Percentiles rank a stretch among this genome's conserved stretches.
These are phyloP conservation scores for Linhomoeus sp. DNA, from an alignment of 2,888 invertebrate genomes.

Conservation along the genomic window DNA sequence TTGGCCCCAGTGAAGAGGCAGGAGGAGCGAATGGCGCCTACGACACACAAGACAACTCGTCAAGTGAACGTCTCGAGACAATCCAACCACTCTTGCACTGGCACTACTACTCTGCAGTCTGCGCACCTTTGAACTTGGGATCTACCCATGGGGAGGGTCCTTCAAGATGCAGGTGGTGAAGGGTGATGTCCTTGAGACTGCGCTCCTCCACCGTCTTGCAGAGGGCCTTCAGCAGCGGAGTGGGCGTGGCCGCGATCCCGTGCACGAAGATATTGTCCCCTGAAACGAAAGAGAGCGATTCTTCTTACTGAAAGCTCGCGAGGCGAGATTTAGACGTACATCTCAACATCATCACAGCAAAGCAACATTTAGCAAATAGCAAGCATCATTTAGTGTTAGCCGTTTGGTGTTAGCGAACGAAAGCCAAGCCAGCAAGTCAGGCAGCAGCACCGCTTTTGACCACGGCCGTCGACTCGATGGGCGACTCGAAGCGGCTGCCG, in stretches of 20 bases:
- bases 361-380: too few relatives aligned
- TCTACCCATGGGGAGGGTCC: constrained; percentile 50
- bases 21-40: constrained; percentile 49
- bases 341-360: too few relatives aligned
- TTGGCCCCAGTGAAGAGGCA: constrained; percentile 83
- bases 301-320: too few relatives aligned
- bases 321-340: too few relatives aligned
- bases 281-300: too few relatives aligned
- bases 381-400: too few relatives aligned
- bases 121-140: not conserved
- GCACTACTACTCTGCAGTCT: not conserved
- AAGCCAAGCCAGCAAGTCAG: too few relatives aligned
- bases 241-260: constrained; percentile 78
- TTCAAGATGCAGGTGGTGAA: constrained; percentile 85
- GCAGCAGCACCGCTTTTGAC: too few relatives aligned
- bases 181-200: constrained; percentile 49
- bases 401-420: too few relatives aligned
- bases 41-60: constrained; percentile 2
- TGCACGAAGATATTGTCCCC: constrained; percentile 65
- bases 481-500: too few relatives aligned
- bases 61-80: not conserved
- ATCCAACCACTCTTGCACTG: too few relatives aligned
- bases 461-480: too few relatives aligned
- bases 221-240: constrained; percentile 57
- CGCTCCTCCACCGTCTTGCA: constrained; percentile 52